Evolutionary conservation across 2,797 vertebrate genomes (phyloP), one percentile per base, ranked within the genome.

Genomic region (Acrocephalus scirpaceus): DNA sequence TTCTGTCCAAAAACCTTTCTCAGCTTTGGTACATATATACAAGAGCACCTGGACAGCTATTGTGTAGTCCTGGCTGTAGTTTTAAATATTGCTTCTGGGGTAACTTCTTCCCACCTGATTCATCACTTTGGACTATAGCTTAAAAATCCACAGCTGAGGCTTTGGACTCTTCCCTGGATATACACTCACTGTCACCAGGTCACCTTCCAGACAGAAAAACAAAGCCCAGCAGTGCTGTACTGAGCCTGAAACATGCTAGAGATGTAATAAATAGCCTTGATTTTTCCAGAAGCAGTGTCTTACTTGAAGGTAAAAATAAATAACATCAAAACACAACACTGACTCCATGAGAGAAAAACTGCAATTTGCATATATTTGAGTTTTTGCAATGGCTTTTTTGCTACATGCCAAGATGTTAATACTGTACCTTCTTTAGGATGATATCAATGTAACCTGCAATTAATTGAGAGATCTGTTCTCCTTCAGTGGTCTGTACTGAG

Each of bases 371-470:
- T 9, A 27, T 10, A 56, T 19, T 13, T 21, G 29, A 69, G 34
- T 7, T 83, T 87, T 66, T 66, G 15, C 14, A 48, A 7, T 74
- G n/a, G 5, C 2, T 69, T 71, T 82, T 74, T 87, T 88, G 77
- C 42, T 72, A 76, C 13, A 65, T 1, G 15, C 25, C 17, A 48
- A 54, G 53, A 54, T 38, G 19, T 61, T 48, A 42, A 77, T n/a
- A 58, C 85, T 65, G 64, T 98, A 98, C 99, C 98, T 99, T 99
- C 97, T 99, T 99, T 16, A 99, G 99, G 96, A 99, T 99, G 94
- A 99, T 99, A 97, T 99, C 99, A 60, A 99, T 99, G 94, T 99
- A 99, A 87, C 99, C 99, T 50, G 99, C 99, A 84, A 99, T 99
- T 75, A 99, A 98, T 81, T 99, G 99, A 32, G 99, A 99, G 98